These are phyloP conservation scores for Serilophus lunatus DNA, from an alignment of 2,113 vertebrate genomes.

Conservation along the genomic window DNA sequence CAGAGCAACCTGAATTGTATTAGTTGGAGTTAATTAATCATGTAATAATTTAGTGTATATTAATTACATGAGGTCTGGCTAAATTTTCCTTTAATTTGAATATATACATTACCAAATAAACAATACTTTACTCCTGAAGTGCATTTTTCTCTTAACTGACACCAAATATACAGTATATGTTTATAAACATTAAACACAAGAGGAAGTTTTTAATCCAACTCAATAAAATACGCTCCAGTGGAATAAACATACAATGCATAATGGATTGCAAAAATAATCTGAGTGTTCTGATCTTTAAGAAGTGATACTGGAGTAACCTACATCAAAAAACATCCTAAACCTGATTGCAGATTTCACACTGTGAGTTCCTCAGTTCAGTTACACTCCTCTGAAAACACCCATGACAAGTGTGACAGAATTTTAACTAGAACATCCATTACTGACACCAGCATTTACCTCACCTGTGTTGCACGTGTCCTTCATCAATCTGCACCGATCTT, in stretches of 20 bases:
- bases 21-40: background rate
- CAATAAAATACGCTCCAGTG: background rate
- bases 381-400: background rate
- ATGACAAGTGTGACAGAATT: background rate
- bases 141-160: background rate
- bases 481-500: slow-evolving; percentile 96
- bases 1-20: background rate
- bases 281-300: background rate
- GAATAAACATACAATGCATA: background rate
- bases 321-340: background rate
- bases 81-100: background rate
- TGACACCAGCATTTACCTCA: slow-evolving; percentile 48
- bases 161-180: background rate
- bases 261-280: background rate
- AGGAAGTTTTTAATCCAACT: background rate
- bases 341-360: background rate
- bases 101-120: background rate
- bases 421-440: background rate
- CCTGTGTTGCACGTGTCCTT: slow-evolving; percentile 99
- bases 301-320: background rate
- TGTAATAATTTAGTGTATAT: background rate
- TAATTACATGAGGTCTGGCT: background rate
- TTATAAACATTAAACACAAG: background rate
- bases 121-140: background rate
- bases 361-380: background rate